Base-by-base conservation (phyloP, 2,113 vertebrate genomes). In the Zosterops japonicus region DNA sequence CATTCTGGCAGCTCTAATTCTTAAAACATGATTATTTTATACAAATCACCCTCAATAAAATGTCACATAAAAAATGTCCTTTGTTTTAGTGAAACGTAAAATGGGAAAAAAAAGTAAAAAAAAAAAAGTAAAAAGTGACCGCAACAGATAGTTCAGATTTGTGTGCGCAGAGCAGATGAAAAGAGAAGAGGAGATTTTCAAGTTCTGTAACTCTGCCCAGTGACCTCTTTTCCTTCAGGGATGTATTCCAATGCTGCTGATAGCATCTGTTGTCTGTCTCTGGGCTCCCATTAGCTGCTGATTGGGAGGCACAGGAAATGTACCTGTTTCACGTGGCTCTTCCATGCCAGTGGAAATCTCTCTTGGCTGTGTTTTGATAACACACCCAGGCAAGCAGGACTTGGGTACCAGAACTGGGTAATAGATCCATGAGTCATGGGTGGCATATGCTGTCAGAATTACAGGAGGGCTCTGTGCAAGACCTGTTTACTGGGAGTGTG, bases 191-290 rank as follows among this genome's bases (percentile, higher is more conserved):
- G 17, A 78, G 84, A 53, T 83, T 56, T 80, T 33, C 35, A 33
- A 28, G 72, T 59, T 70, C 39, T 97, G 71, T 90, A 81, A 44
- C 47, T 81, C 86, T 96, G 85, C 83, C 83, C 88, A 71, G 89
- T 95, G 95, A 95, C 95, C 92, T 75, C 88, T 74, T 93, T 94
- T 94, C 75, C 55, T 63, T 55, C 17, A 70, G 55, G 86, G 68
- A 21, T 76, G 2, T 33, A 18, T 70, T 91, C 70, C 31, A n/a
- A 59, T 67, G 85, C 82, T 36, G 59, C 91, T 47, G 94, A 93
- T 94, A 90, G 85, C 79, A 94, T 96, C 95, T 96, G 85, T 36
- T 86, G 60, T 69, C 67, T 88, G 82, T 53, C 71, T 93, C 59
- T 31, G 2, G 78, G 49, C 59, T 92, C 83, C 76, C 69, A 76